phyloP scores from a whole-genome alignment of 2,113 vertebrate genomes.

The Benitochromis conjunctus region DNA sequence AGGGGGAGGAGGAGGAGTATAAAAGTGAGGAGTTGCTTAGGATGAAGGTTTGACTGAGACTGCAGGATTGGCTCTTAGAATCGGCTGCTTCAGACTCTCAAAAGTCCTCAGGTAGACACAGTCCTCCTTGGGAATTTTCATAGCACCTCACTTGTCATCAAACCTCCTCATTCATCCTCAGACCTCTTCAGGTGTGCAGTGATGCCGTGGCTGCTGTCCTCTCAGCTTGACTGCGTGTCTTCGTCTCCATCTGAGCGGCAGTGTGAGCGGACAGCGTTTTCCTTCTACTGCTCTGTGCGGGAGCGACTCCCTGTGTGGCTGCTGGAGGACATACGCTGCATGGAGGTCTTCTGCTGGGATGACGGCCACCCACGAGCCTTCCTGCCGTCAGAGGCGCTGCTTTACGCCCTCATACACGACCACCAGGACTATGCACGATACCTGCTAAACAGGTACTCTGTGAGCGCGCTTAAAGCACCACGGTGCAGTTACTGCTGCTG shows the following conservation, averaged over 20 bases:
- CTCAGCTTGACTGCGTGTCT: not conserved
- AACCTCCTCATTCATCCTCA: not conserved
- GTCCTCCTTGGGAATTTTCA: not conserved
- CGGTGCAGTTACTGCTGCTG: constrained; percentile 86
- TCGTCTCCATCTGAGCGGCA: constrained; percentile 79
- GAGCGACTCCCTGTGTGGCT: constrained; percentile 87
- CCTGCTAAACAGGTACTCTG: constrained; percentile 78
- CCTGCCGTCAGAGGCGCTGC: constrained; percentile 86
- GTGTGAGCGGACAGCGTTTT: constrained; percentile 87
- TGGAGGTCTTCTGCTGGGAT: constrained; percentile 93
- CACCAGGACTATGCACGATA: constrained; percentile 86
- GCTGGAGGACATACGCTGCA: constrained; percentile 90
- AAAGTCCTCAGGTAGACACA: not conserved
- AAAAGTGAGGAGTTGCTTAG: constrained; percentile 24
- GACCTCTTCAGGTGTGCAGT: not conserved
- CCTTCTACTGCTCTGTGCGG: constrained; percentile 90
- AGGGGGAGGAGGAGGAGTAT: constrained; percentile 6
- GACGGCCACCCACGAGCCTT: constrained; percentile 83
- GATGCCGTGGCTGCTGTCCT: constrained; percentile 51
- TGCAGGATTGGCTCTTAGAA: not conserved
- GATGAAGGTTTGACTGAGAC: constrained; percentile 45
- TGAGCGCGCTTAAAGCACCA: constrained; percentile 76
- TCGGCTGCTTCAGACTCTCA: not conserved
- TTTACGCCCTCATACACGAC: constrained; percentile 92
- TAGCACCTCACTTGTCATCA: not conserved